Percentiles rank a stretch among this genome's conserved stretches.
Conservation (phyloP, 2,888 invertebrate species). For the Oligia fasciuncula region DNA sequence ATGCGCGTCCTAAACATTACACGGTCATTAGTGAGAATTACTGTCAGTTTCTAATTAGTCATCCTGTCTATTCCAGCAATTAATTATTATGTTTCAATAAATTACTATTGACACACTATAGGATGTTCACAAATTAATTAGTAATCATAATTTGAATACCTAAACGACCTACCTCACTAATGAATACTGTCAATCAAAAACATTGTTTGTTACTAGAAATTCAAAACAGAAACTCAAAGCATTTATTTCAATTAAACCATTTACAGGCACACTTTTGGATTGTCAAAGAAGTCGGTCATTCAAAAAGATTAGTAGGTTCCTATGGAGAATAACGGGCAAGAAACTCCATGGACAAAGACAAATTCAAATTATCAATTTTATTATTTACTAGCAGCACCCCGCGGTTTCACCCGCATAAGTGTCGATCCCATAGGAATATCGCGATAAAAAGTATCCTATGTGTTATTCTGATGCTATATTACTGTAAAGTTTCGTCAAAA, state of each 20-base stretch:
- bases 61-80: conserved; percentile 56
- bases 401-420: no score
- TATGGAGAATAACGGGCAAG: not conserved
- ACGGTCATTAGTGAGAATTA: conserved; percentile 49
- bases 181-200: conserved; percentile 3
- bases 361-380: not conserved
- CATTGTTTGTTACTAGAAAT: not conserved
- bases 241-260: not conserved
- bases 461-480: no score
- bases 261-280: not conserved
- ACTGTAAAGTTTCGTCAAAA: no score
- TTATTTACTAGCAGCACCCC: no score
- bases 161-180: not conserved
- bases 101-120: conserved; percentile 45
- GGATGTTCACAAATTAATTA: conserved; percentile 39
- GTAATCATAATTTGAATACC: conserved; percentile 13
- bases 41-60: conserved; percentile 64
- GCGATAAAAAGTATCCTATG: no score
- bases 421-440: no score
- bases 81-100: conserved; percentile 49
- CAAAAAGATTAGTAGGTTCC: not conserved
- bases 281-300: not conserved
- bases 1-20: conserved; percentile 30
- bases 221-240: not conserved
- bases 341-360: not conserved